Percentiles rank a stretch among this genome's conserved stretches.
phyloP scores from a whole-genome alignment of 2,113 vertebrate species.

The Rostratula benghalensis region DNA sequence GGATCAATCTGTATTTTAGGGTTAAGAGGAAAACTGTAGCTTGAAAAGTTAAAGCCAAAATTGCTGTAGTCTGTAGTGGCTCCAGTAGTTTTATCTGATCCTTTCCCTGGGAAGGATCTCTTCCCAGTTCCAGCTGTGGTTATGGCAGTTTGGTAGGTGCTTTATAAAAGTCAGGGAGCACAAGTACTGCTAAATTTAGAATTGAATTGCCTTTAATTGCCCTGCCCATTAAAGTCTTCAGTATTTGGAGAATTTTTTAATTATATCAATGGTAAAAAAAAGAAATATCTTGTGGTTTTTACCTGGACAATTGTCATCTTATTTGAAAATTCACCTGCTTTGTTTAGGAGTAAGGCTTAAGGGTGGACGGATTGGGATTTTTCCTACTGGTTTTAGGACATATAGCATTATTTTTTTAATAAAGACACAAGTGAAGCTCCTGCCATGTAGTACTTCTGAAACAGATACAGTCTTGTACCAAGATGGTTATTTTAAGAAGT shows the following conservation, averaged over 20 bases:
- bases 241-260: neutral
- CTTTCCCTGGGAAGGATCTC: neutral
- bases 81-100: neutral
- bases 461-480: neutral
- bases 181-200: neutral
- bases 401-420: neutral
- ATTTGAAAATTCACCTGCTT: neutral
- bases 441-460: neutral
- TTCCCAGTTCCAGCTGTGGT: neutral
- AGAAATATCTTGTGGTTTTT: neutral
- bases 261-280: neutral
- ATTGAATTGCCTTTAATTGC: neutral
- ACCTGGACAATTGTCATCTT: neutral
- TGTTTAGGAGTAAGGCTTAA: neutral
- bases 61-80: neutral
- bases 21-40: neutral
- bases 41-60: neutral
- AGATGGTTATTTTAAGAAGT: neutral
- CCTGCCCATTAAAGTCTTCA: neutral
- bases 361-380: fast-evolving
- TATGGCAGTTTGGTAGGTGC: neutral
- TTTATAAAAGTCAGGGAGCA: neutral
- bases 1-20: neutral
- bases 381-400: neutral
- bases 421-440: neutral